These are phyloP conservation scores for Xyrauchen texanus DNA, from an alignment of 2,113 vertebrate species.

Conservation along the genomic window DNA sequence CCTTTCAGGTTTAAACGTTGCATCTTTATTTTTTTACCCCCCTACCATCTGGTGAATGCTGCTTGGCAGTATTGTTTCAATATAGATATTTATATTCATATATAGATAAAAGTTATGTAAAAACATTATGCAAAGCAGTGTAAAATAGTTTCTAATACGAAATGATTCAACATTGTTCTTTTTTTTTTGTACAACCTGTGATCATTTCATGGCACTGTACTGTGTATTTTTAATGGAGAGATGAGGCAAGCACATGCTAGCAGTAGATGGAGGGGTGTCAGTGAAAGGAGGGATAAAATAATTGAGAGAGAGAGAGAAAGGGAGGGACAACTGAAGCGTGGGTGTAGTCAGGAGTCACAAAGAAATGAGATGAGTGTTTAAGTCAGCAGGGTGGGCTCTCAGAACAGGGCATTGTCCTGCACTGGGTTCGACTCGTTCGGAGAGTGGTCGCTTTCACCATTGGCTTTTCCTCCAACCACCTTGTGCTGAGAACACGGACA, in stretches of 20 bases:
- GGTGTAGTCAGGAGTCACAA: conserved; percentile 42
- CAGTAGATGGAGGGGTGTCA: conserved; percentile 44
- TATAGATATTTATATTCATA: conserved; percentile 59
- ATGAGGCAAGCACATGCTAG: conserved; percentile 61
- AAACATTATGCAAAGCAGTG: conserved; percentile 86
- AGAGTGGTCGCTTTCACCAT: conserved; percentile 77
- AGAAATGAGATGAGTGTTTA: conserved; percentile 40
- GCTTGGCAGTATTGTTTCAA: conserved; percentile 64
- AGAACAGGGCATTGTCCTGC: conserved; percentile 87
- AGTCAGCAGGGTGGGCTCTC: conserved; percentile 54
- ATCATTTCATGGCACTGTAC: conserved; percentile 43
- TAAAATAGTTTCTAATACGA: conserved; percentile 88
- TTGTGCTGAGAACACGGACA: conserved; percentile 74
- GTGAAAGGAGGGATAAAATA: too few relatives aligned
- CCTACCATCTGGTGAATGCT: conserved; percentile 47
- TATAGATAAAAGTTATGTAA: conserved; percentile 79
- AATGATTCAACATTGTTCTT: conserved; percentile 64
- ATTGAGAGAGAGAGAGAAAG: too few relatives aligned
- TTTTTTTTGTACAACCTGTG: conserved; percentile 57
- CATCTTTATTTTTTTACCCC: conserved; percentile 39
- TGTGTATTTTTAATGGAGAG: conserved; percentile 44
- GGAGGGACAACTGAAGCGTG: conserved; percentile 17
- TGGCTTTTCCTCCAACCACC: conserved; percentile 83
- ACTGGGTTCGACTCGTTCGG: conserved; percentile 78
- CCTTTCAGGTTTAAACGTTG: conserved; percentile 22